Conservation (phyloP, 2,888 invertebrate genomes). For the Fragum whitleyi region DNA sequence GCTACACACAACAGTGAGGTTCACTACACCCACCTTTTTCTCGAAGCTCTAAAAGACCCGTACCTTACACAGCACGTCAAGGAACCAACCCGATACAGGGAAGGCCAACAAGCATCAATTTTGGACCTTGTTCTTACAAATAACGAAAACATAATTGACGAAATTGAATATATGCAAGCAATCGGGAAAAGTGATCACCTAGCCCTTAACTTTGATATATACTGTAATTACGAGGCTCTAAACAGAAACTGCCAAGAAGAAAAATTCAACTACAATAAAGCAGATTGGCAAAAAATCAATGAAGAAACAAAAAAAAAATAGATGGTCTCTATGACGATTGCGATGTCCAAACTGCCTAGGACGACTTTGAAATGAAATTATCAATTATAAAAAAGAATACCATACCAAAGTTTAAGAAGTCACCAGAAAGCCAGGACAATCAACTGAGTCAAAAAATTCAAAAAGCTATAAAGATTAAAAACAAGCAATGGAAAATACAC, state of each 20-base stretch:
- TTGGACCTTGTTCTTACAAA: neutral
- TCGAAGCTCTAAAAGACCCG: neutral
- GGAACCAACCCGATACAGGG: neutral
- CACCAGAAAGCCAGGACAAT: neutral
- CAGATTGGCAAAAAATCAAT: neutral
- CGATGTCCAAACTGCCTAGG: neutral
- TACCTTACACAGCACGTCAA: neutral
- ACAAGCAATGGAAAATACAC: neutral
- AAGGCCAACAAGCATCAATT: neutral
- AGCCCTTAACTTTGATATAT: neutral
- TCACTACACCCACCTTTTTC: neutral
- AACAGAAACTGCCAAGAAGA: too few relatives aligned
- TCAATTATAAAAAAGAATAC: neutral
- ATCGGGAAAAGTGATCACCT: neutral
- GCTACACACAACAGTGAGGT: neutral
- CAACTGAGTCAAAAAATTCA: neutral
- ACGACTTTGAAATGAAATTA: neutral
- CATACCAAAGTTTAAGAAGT: neutral
- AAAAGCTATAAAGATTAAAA: neutral
- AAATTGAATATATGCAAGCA: neutral
- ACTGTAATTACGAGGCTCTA: too few relatives aligned
- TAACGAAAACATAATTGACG: neutral
- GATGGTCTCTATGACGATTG: neutral
- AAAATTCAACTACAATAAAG: neutral
- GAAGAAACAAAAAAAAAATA: neutral